Evolutionary conservation across 2,113 vertebrate genomes (phyloP).

Genomic region (Sakesphorus luctuosus): DNA sequence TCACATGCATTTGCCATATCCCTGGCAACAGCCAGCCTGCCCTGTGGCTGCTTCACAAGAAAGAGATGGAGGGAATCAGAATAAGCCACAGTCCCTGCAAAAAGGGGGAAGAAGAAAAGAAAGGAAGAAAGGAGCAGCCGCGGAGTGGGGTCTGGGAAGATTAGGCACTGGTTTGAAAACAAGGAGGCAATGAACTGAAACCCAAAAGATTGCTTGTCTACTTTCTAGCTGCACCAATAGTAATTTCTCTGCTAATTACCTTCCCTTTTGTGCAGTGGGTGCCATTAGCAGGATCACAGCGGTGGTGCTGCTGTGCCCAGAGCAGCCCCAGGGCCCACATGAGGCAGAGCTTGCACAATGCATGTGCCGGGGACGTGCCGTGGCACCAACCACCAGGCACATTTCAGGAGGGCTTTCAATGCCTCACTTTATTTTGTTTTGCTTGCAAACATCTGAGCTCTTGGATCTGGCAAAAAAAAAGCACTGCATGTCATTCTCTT

Average conservation of each 20-base stretch:
- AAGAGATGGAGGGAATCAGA: conserved; percentile 27
- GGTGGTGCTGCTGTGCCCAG: neutral
- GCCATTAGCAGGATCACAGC: neutral
- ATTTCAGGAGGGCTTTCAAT: neutral
- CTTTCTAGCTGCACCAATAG: conserved; percentile 12
- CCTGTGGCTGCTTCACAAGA: neutral
- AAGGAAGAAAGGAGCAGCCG: conserved; percentile 28
- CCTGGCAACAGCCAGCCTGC: conserved; percentile 54
- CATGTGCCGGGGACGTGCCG: neutral
- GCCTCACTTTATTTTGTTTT: neutral
- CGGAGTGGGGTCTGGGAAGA: conserved; percentile 10
- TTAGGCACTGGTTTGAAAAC: conserved; percentile 35
- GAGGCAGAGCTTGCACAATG: neutral
- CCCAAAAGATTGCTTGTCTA: conserved; percentile 17
- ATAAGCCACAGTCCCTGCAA: conserved; percentile 20
- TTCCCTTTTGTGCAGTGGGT: neutral
- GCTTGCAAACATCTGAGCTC: conserved; percentile 26
- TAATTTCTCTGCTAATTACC: conserved; percentile 44
- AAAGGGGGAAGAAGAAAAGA: neutral
- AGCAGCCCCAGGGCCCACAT: neutral
- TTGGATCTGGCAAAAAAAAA: neutral
- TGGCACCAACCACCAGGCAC: neutral
- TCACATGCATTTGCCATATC: conserved; percentile 50
- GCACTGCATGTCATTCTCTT: neutral
- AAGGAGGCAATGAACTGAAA: conserved; percentile 3